phyloP scores from a whole-genome alignment of 1,140 invertebrate genomes.

The Copidosoma floridanum region DNA sequence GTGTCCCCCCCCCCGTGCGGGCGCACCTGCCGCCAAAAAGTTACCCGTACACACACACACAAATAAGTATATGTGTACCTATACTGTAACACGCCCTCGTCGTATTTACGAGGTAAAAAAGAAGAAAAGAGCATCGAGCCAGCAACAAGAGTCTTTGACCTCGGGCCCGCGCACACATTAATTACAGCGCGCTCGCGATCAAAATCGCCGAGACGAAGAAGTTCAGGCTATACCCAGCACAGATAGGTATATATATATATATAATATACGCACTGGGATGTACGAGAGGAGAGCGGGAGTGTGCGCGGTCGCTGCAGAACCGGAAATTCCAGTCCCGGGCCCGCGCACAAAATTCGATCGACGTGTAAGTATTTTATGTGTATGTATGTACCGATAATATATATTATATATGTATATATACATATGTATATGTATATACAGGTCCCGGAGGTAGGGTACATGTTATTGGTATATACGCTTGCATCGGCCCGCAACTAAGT shows the following conservation, averaged over 20 bases:
- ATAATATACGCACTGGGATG: background rate
- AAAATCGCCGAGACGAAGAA: background rate
- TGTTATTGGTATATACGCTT: too few relatives aligned
- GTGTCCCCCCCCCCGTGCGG: background rate
- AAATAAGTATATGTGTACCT: slow-evolving; percentile 10
- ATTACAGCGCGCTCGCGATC: background rate
- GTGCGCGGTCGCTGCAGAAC: too few relatives aligned
- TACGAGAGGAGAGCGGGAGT: too few relatives aligned
- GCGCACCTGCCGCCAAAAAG: background rate
- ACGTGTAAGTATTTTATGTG: too few relatives aligned
- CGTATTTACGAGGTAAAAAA: slow-evolving; percentile 17
- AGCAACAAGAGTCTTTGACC: background rate
- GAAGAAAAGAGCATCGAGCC: background rate
- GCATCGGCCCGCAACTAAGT: background rate
- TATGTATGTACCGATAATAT: too few relatives aligned
- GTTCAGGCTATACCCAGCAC: too few relatives aligned
- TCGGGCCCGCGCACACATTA: background rate
- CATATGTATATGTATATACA: too few relatives aligned
- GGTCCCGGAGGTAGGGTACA: too few relatives aligned
- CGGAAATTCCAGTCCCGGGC: too few relatives aligned
- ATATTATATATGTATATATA: too few relatives aligned
- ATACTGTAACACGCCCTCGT: slow-evolving; percentile 15
- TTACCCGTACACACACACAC: background rate
- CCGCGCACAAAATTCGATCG: too few relatives aligned
- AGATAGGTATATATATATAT: background rate